A percentile compares a stretch with the other conserved stretches of the same genome.
These are phyloP conservation scores for Serinus canaria DNA, from an alignment of 2,113 vertebrate species.

Conservation along the genomic window DNA sequence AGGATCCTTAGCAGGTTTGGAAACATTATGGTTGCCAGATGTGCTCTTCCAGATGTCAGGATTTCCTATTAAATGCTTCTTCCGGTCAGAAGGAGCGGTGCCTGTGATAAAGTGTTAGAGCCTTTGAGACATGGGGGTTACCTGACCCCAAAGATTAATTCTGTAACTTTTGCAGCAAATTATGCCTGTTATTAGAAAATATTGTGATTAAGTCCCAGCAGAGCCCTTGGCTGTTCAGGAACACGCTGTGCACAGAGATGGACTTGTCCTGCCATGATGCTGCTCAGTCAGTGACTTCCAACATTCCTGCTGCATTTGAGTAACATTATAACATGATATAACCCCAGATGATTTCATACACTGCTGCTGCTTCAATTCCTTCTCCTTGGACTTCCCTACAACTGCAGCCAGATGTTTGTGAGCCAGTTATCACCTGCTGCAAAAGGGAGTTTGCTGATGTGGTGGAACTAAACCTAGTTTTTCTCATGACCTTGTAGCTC, in stretches of 20 bases:
- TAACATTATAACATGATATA: not conserved
- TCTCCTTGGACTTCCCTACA: not conserved
- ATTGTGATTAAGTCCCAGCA: not conserved
- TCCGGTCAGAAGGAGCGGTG: not conserved
- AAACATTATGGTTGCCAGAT: constrained; percentile 50
- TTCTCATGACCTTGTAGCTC: not conserved
- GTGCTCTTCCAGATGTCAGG: constrained; percentile 58
- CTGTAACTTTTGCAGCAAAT: not conserved
- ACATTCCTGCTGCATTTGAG: not conserved
- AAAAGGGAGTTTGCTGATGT: not conserved
- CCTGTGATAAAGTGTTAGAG: not conserved
- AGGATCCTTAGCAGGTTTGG: constrained; percentile 20
- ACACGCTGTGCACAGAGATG: not conserved
- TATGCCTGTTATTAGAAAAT: not conserved
- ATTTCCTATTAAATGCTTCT: constrained; percentile 53
- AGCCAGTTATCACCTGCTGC: not conserved
- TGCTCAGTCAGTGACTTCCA: not conserved
- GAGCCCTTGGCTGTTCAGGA: rapidly evolving
- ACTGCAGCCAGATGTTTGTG: not conserved
- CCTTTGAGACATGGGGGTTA: not conserved
- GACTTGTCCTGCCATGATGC: not conserved
- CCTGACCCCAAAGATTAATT: not conserved
- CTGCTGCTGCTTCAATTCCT: not conserved
- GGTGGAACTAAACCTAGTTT: not conserved
- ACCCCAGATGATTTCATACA: not conserved